Percentiles rank a stretch among this genome's conserved stretches.
Evolutionary conservation across 2,113 vertebrate species (phyloP).

Genomic region (Dryoscopus gambensis): DNA sequence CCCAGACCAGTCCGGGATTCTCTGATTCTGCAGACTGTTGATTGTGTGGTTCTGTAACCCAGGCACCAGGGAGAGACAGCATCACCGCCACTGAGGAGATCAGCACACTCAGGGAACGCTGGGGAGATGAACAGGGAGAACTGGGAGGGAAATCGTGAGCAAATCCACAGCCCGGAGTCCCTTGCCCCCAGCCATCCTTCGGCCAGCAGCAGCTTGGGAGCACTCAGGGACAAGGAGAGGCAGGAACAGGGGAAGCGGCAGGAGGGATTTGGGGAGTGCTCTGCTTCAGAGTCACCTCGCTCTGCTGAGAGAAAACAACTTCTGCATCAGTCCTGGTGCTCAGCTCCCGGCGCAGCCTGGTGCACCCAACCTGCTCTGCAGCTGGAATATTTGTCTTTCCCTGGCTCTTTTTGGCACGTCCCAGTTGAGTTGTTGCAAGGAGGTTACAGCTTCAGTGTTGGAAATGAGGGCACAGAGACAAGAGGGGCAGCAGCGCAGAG

Average conservation of each 20-base stretch:
- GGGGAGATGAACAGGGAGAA: neutral
- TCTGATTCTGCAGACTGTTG: neutral
- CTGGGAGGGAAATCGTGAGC: neutral
- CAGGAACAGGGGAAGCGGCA: neutral
- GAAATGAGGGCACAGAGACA: neutral
- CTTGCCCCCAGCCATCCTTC: neutral
- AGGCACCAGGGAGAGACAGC: neutral
- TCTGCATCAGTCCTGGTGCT: neutral
- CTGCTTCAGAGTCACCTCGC: neutral
- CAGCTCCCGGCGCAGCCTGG: neutral
- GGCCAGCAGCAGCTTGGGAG: neutral
- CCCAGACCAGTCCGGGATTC: neutral
- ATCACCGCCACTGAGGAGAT: neutral
- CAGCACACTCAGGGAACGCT: fast-evolving
- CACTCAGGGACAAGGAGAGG: neutral
- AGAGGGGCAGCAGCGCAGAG: neutral
- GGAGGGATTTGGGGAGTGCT: neutral
- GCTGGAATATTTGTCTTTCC: neutral
- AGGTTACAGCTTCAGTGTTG: neutral
- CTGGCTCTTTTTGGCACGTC: neutral
- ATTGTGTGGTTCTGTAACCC: neutral
- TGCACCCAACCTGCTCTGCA: neutral
- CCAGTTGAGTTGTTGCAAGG: neutral
- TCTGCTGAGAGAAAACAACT: neutral
- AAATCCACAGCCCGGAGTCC: neutral